phyloP scores from a whole-genome alignment of 2,888 invertebrate genomes.

The Dicyrtomina minuta region DNA sequence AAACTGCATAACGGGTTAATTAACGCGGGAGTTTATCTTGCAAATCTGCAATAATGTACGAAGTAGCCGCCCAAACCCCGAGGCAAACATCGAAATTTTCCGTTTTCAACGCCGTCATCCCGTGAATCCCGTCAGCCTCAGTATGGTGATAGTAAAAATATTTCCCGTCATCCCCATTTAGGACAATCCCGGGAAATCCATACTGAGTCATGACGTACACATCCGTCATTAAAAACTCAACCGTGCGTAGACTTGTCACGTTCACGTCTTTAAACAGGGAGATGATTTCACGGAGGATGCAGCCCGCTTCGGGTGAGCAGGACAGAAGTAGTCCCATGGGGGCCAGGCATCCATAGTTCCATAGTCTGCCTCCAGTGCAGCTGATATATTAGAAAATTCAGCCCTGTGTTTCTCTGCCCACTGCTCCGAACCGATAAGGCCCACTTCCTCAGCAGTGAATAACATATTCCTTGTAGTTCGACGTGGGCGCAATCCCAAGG shows the following conservation, averaged over 20 bases:
- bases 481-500: slow-evolving; percentile 65
- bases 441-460: slow-evolving; percentile 80
- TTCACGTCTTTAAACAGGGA: slow-evolving; percentile 69
- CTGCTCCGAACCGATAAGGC: slow-evolving; percentile 72
- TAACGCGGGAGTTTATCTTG: not conserved
- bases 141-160: slow-evolving; percentile 80
- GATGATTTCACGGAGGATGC: slow-evolving; percentile 69
- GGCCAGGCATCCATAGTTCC: slow-evolving; percentile 68
- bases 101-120: slow-evolving; percentile 59
- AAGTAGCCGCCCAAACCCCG: not conserved
- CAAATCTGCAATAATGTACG: not conserved
- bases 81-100: not conserved
- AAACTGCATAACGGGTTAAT: too few relatives aligned
- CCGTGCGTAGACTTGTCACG: slow-evolving; percentile 57
- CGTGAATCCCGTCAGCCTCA: slow-evolving; percentile 52
- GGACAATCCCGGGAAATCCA: slow-evolving; percentile 71
- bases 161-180: slow-evolving; percentile 67
- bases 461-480: slow-evolving; percentile 73
- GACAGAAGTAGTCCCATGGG: slow-evolving; percentile 69
- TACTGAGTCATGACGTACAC: slow-evolving; percentile 64
- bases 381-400: slow-evolving; percentile 66
- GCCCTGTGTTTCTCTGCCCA: slow-evolving; percentile 66
- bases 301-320: slow-evolving; percentile 65
- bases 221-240: slow-evolving; percentile 67
- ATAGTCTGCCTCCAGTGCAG: slow-evolving; percentile 81